Conservation (phyloP, 2,797 vertebrate species). For the Carcharodon carcharias region DNA sequence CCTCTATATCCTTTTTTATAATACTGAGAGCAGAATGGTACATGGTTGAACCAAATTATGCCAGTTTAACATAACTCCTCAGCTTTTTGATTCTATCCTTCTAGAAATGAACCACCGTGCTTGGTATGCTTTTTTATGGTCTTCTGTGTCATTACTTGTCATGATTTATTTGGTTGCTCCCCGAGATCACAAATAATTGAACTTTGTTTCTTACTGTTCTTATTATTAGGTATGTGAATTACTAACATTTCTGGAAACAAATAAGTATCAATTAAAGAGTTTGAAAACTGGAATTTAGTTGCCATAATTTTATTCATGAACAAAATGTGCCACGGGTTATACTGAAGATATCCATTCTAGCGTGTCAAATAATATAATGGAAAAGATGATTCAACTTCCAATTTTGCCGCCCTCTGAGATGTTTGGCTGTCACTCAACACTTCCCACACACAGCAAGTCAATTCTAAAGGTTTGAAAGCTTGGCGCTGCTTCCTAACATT, state of each 20-base stretch:
- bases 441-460: background rate
- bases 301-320: background rate
- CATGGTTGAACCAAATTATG: background rate
- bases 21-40: background rate
- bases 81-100: background rate
- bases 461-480: background rate
- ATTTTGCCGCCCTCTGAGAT: too few relatives aligned
- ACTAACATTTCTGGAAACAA: background rate
- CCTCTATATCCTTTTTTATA: background rate
- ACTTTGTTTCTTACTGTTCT: background rate
- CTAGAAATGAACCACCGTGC: background rate
- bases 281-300: background rate
- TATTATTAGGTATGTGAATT: background rate
- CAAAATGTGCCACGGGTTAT: background rate
- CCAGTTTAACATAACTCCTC: background rate
- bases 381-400: background rate
- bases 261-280: background rate
- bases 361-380: background rate
- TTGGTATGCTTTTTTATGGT: background rate
- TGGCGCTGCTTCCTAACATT: background rate
- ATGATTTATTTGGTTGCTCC: background rate
- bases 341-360: background rate
- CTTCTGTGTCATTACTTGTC: background rate
- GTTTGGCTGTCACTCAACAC: background rate
- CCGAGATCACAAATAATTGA: background rate